phyloP scores from a whole-genome alignment of 2,113 vertebrate genomes.

The Hypanus sabinus region DNA sequence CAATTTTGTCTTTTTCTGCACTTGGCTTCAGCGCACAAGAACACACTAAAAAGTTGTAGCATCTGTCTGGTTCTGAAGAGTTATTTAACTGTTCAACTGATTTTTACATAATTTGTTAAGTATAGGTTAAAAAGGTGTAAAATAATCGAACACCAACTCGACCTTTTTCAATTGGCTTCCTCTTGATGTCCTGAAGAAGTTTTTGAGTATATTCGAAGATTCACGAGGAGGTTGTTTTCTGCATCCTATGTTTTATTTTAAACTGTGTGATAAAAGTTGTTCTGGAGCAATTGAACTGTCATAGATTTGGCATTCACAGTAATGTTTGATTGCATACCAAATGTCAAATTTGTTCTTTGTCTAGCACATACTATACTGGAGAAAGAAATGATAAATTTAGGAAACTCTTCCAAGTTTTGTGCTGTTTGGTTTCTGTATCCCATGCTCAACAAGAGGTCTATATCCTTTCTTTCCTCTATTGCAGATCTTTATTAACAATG shows the following conservation, averaged over 20 bases:
- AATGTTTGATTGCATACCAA: not conserved
- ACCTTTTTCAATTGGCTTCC: no score
- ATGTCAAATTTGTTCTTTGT: not conserved
- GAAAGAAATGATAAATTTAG: not conserved
- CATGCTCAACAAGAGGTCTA: not conserved
- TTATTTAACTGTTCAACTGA: no score
- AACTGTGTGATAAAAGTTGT: not conserved
- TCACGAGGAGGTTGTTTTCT: not conserved
- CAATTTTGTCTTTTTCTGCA: no score
- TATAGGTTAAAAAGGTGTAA: no score
- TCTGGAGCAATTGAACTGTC: not conserved
- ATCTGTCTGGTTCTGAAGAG: no score
- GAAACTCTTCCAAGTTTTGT: not conserved
- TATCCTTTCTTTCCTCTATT: not conserved
- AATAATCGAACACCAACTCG: no score
- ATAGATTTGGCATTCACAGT: not conserved
- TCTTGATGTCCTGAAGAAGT: no score
- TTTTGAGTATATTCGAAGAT: no score
- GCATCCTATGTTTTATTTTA: not conserved
- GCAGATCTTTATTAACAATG: slow-evolving; percentile 92
- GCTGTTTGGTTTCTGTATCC: not conserved
- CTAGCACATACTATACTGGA: not conserved
- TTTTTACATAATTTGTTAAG: no score
- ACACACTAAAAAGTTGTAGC: no score
- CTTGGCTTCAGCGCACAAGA: not conserved